Conservation (phyloP, 2,888 invertebrate species). For the Clostera curtula region DNA sequence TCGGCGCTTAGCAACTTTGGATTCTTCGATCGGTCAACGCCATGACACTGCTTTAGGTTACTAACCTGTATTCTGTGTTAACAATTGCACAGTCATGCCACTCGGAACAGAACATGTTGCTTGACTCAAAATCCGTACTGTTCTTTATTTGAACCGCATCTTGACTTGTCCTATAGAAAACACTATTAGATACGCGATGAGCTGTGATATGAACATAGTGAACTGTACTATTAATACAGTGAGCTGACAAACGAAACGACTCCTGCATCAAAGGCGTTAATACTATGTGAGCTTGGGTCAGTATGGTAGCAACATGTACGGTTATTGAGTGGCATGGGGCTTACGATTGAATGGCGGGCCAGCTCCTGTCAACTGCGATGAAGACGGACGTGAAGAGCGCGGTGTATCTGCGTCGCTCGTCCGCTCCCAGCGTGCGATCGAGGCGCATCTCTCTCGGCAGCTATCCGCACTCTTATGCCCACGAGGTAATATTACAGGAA, state of each 20-base stretch:
- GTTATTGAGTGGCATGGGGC: conserved; percentile 17
- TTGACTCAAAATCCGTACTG: conserved; percentile 17
- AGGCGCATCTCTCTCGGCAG: conserved; percentile 52
- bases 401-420: conserved; percentile 59
- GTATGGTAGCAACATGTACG: conserved; percentile 14
- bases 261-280: too few relatives aligned
- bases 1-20: conserved; percentile 6
- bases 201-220: too few relatives aligned
- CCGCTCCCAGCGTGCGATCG: conserved; percentile 61
- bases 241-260: too few relatives aligned
- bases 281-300: conserved; percentile 1
- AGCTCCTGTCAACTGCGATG: conserved; percentile 86
- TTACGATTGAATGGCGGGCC: conserved; percentile 39
- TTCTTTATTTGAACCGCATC: too few relatives aligned
- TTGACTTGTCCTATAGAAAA: too few relatives aligned
- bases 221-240: too few relatives aligned
- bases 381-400: conserved; percentile 81
- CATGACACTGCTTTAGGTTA: conserved; percentile 29
- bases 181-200: too few relatives aligned
- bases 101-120: conserved; percentile 27
- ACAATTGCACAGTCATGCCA: conserved; percentile 36
- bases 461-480: conserved; percentile 57
- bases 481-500: conserved; percentile 41
- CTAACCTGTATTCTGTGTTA: conserved; percentile 40
- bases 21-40: conserved; percentile 9